A percentile compares a stretch with the other conserved stretches of the same genome.
Conservation (phyloP, 2,797 vertebrate genomes). For the Alca torda region DNA sequence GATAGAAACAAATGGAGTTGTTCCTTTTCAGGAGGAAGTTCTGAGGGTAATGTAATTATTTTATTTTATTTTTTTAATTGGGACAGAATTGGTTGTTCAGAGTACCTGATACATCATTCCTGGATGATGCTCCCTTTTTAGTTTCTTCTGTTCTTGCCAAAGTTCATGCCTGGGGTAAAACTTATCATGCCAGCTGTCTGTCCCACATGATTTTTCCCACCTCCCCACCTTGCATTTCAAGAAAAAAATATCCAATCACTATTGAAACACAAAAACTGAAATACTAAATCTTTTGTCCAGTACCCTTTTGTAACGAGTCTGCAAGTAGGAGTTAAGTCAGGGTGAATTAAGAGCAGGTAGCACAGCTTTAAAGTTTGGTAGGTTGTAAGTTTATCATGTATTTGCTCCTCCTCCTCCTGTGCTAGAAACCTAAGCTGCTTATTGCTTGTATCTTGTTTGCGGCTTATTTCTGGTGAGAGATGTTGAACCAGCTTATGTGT, state of each 20-base stretch:
- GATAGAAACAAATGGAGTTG: neutral
- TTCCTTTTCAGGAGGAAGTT: neutral
- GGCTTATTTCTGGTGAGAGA: slow-evolving; percentile 2
- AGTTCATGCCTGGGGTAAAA: neutral
- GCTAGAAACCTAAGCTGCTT: slow-evolving; percentile 45
- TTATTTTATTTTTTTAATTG: neutral
- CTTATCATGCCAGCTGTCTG: neutral
- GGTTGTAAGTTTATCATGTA: neutral
- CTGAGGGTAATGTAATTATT: neutral
- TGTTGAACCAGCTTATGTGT: neutral
- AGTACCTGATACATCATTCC: neutral
- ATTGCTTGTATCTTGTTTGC: slow-evolving; percentile 33
- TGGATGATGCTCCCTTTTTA: neutral
- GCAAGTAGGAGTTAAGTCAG: neutral
- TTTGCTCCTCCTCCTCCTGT: neutral
- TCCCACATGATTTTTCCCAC: neutral
- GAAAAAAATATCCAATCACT: neutral
- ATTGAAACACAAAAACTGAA: neutral
- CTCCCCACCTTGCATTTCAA: neutral
- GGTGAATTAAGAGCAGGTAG: neutral
- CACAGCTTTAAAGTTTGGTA: neutral
- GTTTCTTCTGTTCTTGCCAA: neutral
- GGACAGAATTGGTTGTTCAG: neutral
- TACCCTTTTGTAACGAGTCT: neutral
- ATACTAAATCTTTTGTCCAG: neutral